Evolutionary conservation across 2,797 vertebrate species (phyloP).

Genomic region (Falco cherrug): DNA sequence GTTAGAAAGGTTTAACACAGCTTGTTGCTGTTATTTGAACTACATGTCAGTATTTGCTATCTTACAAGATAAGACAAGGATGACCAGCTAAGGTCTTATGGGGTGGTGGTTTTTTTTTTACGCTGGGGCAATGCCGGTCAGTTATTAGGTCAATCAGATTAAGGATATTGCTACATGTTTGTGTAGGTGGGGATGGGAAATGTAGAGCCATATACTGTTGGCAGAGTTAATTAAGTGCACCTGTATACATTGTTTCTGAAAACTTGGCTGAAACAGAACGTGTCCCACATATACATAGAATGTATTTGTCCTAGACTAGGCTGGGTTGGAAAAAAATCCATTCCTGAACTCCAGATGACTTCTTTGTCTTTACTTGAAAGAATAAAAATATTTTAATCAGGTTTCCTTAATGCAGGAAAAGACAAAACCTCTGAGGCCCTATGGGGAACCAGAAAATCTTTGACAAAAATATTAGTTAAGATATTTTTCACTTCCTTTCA

Average conservation of each 20-base stretch:
- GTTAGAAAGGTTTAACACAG: not conserved
- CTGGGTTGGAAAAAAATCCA: rapidly evolving
- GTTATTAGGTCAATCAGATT: not conserved
- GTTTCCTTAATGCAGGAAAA: not conserved
- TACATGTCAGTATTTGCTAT: not conserved
- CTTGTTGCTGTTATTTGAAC: not conserved
- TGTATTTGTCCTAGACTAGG: not conserved
- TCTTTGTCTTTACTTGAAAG: not conserved
- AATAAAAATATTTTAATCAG: not conserved
- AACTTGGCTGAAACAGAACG: not conserved
- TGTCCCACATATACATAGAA: rapidly evolving
- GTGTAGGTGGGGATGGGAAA: not conserved
- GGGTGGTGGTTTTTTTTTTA: not conserved
- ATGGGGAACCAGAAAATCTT: not conserved
- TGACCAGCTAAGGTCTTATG: not conserved
- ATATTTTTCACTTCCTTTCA: not conserved
- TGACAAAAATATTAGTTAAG: not conserved
- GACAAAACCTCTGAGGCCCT: not conserved
- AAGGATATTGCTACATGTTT: not conserved
- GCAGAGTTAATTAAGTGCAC: not conserved
- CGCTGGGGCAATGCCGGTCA: not conserved
- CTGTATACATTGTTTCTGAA: not conserved
- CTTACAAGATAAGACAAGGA: not conserved
- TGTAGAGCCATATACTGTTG: not conserved
- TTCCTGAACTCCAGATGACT: not conserved